Percentiles rank a stretch among this genome's conserved stretches.
phyloP scores from a whole-genome alignment of 1,140 invertebrate species.

The Hypsibius dujardini region DNA sequence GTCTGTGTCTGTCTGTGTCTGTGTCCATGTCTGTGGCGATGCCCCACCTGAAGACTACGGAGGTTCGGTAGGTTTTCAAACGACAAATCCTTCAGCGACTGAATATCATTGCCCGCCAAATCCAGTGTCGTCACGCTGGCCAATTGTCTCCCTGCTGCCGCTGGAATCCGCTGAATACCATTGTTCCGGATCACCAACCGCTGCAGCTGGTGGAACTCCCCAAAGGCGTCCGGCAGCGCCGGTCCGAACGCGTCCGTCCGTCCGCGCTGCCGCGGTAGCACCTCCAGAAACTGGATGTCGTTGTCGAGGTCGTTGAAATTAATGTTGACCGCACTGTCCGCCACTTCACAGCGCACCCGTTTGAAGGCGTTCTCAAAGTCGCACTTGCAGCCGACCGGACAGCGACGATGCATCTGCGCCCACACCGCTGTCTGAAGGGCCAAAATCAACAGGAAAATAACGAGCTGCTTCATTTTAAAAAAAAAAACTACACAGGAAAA shows the following conservation, averaged over 20 bases:
- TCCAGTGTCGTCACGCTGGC: conserved; percentile 18
- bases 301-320: not conserved
- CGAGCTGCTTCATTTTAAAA: not conserved
- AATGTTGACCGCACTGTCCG: not conserved
- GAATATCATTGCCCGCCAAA: conserved; percentile 11
- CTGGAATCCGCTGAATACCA: conserved; percentile 18
- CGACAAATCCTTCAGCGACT: not conserved
- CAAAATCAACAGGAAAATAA: not conserved
- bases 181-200: conserved; percentile 23
- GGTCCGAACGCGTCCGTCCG: conserved; percentile 2
- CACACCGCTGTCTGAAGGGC: not conserved
- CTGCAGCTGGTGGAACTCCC: conserved; percentile 23
- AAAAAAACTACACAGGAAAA: too few relatives aligned
- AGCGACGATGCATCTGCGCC: not conserved
- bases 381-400: conserved; percentile 5
- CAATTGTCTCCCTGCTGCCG: conserved; percentile 24
- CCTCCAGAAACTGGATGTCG: not conserved
- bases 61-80: too few relatives aligned
- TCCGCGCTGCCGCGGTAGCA: not conserved
- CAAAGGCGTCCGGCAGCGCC: conserved; percentile 20
- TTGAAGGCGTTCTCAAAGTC: not conserved
- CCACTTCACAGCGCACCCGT: conserved; percentile 9
- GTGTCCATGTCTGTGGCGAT: too few relatives aligned
- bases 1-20: too few relatives aligned
- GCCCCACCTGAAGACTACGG: too few relatives aligned